Base-by-base conservation (phyloP, 2,797 vertebrate species). In the Sus cebifrons region DNA sequence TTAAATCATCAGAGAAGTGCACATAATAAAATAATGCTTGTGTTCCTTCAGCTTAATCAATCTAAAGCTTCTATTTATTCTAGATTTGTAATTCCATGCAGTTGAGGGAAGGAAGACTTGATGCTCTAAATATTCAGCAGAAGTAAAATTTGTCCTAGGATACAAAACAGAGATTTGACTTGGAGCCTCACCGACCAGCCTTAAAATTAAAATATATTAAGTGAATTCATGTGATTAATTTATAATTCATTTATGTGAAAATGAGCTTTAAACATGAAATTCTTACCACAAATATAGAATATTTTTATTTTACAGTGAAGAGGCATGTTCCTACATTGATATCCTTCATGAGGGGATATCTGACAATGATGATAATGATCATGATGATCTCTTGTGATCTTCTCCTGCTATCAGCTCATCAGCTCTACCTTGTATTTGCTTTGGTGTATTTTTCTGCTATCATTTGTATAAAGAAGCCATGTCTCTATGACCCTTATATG, bases 11-110 rank as follows among this genome's bases (percentile, higher is more conserved):
- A 92, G 91, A 78, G 89, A 98, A 97, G 77, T 89, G 64, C 86
- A 83, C 75, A 32, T 98, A 97, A 98, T 98, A 98, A 98, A 98
- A 94, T 97, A 98, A 97, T 96, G 97, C 87, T 90, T 97, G 62
- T 83, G 23, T 98, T 98, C 49, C 77, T 96, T 95, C 78, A 97
- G 87, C 91, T 79, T 96, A 97, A 97, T 98, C 90, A 98, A 25
- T 97, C 68, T 74, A 96, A 96, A 95, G 56, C 67, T 97, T 97
- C 29, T n/a, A 71, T 94, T 97, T 97, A 77, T 85, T 94, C 58
- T 96, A 89, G 90, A 93, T 73, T 82, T 96, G 5, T 97, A 97
- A 97, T 97, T 98, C 83, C 29, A 91, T 68, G 54, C 3, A 62
- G 67, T 83, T 36, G 3, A 74, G 70, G 32, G 15, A 88, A 77